A percentile compares a stretch with the other conserved stretches of the same genome.
Evolutionary conservation across 2,797 vertebrate species (phyloP).

Genomic region (Lates japonicus): DNA sequence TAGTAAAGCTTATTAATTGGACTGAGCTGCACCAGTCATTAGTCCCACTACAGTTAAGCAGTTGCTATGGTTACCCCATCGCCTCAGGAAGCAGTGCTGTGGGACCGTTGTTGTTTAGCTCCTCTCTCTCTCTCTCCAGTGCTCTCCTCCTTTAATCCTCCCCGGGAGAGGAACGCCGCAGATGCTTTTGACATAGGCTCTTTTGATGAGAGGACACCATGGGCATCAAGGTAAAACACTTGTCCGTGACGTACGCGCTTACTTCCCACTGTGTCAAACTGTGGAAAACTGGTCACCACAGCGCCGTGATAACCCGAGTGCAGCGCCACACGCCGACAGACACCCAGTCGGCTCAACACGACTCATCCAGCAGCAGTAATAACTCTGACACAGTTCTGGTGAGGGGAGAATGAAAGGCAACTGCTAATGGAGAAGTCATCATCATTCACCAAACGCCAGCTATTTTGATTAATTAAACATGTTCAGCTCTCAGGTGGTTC

Average conservation of each 20-base stretch:
- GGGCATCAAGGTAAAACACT: constrained; percentile 94
- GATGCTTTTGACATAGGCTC: constrained; percentile 99
- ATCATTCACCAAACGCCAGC: no score
- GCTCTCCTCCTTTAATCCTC: constrained; percentile 96
- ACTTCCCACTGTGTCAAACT: neutral
- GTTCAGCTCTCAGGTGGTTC: no score
- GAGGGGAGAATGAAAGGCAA: no score
- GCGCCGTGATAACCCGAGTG: neutral
- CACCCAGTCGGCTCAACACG: no score
- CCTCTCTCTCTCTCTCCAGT: constrained; percentile 79
- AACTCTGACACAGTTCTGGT: no score
- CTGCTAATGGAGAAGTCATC: no score
- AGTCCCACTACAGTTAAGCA: constrained; percentile 7
- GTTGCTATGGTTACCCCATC: constrained; percentile 61
- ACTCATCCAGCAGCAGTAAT: no score
- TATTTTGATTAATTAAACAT: no score
- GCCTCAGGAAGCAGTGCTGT: constrained; percentile 8
- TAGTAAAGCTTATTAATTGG: no score
- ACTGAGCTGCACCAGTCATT: constrained; percentile 9
- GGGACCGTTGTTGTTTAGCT: constrained; percentile 31
- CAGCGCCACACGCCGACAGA: no score
- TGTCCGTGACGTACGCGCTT: neutral
- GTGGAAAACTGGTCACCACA: no score
- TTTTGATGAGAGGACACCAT: constrained; percentile 99
- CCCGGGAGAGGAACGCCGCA: constrained; percentile 95